These are phyloP conservation scores for Zoanthus solanderi DNA, from an alignment of 92 coral and sea anemone genomes.

Conservation along the genomic window DNA sequence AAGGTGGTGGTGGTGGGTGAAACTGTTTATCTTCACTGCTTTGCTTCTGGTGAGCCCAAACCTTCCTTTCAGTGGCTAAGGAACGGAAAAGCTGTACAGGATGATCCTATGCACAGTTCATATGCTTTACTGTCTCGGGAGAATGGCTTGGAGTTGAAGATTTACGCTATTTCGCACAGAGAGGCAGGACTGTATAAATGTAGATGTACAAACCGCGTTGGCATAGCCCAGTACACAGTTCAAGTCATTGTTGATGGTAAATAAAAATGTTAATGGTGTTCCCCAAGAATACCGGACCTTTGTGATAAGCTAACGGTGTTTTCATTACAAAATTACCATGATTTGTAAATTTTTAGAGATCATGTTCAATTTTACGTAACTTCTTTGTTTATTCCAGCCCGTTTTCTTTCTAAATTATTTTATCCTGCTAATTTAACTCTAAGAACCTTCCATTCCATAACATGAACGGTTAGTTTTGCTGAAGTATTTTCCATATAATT, in stretches of 20 bases:
- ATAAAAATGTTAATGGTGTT: not conserved
- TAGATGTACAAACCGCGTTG: slow-evolving; percentile 18
- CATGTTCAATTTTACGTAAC: not conserved
- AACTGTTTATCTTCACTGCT: slow-evolving; percentile 8
- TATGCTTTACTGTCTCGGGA: not conserved
- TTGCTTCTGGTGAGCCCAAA: not conserved
- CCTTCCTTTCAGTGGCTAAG: no score
- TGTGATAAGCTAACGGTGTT: no score
- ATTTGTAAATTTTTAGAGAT: no score
- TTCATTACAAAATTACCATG: no score
- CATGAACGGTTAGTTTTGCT: no score
- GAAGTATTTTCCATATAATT: no score
- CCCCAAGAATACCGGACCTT: no score
- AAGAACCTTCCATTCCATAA: no score
- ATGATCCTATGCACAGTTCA: not conserved
- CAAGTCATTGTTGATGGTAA: slow-evolving; percentile 16
- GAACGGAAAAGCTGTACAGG: not conserved
- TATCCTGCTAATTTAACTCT: no score
- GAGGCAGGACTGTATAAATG: slow-evolving; percentile 23
- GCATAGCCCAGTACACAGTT: slow-evolving; percentile 11
- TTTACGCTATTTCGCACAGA: not conserved
- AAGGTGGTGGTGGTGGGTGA: slow-evolving; percentile 8
- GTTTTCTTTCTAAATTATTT: no score
- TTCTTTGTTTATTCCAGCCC: no score
- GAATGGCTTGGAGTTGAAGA: slow-evolving; percentile 20